Evolutionary conservation across 2,888 invertebrate species (phyloP).

Genomic region (Brachyopa scutellaris): DNA sequence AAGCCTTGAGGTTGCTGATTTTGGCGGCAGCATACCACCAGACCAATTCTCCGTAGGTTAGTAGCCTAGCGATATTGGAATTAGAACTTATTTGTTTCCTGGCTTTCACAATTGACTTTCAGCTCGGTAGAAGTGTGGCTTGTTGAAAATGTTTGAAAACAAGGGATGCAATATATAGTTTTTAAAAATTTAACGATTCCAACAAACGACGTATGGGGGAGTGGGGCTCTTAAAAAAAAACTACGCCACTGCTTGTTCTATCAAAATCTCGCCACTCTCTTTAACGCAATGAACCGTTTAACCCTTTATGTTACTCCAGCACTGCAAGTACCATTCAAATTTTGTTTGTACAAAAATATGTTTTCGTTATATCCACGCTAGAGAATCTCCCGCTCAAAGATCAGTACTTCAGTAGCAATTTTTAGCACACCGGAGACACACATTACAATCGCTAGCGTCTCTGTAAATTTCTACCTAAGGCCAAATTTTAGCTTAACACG

Average conservation of each 20-base stretch:
- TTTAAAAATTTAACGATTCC: too few species aligned
- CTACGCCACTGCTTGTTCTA: background rate
- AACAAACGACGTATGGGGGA: too few species aligned
- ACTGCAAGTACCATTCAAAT: slow-evolving; percentile 39
- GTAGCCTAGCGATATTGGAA: too few species aligned
- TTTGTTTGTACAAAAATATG: slow-evolving; percentile 1
- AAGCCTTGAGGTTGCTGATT: too few species aligned
- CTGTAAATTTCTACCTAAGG: background rate
- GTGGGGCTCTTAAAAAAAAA: too few species aligned
- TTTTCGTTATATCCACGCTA: slow-evolving; percentile 11
- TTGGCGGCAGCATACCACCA: too few species aligned
- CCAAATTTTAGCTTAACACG: slow-evolving; percentile 30
- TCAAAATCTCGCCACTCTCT: background rate
- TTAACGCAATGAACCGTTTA: slow-evolving; percentile 42
- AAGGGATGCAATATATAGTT: too few species aligned
- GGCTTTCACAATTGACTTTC: too few species aligned
- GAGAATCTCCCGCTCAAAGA: slow-evolving; percentile 1
- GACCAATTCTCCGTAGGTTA: too few species aligned
- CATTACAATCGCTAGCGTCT: slow-evolving; percentile 11
- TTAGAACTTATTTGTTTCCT: too few species aligned
- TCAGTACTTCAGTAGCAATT: slow-evolving; percentile 41
- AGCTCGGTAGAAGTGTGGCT: too few species aligned
- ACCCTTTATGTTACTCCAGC: background rate
- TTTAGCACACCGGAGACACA: slow-evolving; percentile 17
- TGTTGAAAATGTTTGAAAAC: too few species aligned